These are phyloP conservation scores for Clinocottus analis DNA, from an alignment of 2,113 vertebrate species.

Conservation along the genomic window DNA sequence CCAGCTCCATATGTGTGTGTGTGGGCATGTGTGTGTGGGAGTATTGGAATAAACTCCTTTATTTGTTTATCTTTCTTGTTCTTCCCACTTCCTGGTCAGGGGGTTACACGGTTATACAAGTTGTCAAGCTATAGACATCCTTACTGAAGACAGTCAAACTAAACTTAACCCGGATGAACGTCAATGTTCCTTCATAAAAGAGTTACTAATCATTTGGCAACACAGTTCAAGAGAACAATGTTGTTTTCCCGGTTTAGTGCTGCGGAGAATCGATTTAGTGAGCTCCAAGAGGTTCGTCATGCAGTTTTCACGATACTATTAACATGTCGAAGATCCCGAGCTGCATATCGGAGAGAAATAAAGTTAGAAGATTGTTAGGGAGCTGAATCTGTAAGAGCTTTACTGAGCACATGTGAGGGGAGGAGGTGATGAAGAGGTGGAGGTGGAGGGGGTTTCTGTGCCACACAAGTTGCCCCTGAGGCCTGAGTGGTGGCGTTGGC, in stretches of 20 bases:
- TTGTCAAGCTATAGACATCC: slow-evolving; percentile 20
- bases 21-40: slow-evolving; percentile 24
- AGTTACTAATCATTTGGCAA: not conserved
- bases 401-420: not conserved
- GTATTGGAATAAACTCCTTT: slow-evolving; percentile 34
- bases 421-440: slow-evolving; percentile 3
- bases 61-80: slow-evolving; percentile 53
- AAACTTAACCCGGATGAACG: slow-evolving; percentile 4
- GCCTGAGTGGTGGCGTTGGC: slow-evolving; percentile 57
- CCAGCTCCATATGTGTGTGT: slow-evolving; percentile 45
- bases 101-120: slow-evolving; percentile 38
- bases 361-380: not conserved
- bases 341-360: not conserved
- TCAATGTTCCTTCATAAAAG: not conserved
- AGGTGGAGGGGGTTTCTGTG: slow-evolving; percentile 32
- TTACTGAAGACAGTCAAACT: slow-evolving; percentile 31
- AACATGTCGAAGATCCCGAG: slow-evolving; percentile 9
- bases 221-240: not conserved
- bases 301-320: not conserved
- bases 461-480: slow-evolving; percentile 79
- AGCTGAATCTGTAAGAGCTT: not conserved
- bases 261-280: not conserved
- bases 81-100: slow-evolving; percentile 41
- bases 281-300: not conserved
- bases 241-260: not conserved